A percentile compares a stretch with the other conserved stretches of the same genome.
Evolutionary conservation across 2,888 invertebrate species (phyloP).

Genomic region (Limnephilus marmoratus): DNA sequence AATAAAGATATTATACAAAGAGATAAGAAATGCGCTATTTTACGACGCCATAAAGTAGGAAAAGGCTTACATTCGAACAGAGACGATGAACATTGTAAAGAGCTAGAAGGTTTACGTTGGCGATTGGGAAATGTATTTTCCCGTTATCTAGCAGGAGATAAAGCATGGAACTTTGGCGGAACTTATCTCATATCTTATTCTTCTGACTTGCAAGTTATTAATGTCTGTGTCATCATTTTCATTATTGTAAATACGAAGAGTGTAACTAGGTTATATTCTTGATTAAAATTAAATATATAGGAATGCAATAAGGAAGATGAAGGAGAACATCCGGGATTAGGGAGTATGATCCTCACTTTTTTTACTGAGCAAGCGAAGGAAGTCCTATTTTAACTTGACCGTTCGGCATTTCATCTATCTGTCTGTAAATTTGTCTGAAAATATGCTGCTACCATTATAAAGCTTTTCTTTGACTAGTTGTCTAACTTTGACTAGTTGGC

Average conservation of each 20-base stretch:
- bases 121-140: not conserved
- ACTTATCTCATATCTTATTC: not conserved
- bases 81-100: not conserved
- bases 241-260: not conserved
- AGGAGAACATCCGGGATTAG: no score
- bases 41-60: not conserved
- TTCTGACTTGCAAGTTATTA: not conserved
- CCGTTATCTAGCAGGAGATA: not conserved
- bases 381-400: no score
- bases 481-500: no score
- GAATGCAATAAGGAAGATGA: not conserved
- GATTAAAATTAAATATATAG: not conserved
- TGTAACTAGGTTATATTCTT: not conserved
- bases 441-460: no score
- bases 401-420: no score
- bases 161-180: not conserved
- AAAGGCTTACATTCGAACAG: conserved; percentile 2
- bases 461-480: no score
- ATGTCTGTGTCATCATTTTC: not conserved
- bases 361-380: no score
- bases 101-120: not conserved
- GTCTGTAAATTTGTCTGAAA: no score
- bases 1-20: conserved; percentile 2
- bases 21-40: not conserved
- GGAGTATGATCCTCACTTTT: no score